Evolutionary conservation across 2,888 invertebrate genomes (phyloP).

Genomic region (Helleia helle): DNA sequence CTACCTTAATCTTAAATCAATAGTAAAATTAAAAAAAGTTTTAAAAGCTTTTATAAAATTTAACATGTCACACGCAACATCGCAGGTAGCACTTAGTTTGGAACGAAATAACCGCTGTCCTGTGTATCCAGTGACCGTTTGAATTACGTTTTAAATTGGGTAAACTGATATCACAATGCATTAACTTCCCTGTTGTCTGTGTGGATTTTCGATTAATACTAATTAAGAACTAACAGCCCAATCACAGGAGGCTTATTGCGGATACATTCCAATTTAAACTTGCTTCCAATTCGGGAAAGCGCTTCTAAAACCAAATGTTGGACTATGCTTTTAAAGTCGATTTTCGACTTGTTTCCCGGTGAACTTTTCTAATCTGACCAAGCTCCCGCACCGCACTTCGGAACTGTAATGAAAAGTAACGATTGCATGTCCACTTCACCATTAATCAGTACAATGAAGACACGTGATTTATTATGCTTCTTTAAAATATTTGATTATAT

Average conservation of each 20-base stretch:
- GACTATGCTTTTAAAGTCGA: conserved; percentile 67
- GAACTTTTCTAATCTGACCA: conserved; percentile 73
- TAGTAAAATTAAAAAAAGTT: too few species aligned
- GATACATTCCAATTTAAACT: conserved; percentile 74
- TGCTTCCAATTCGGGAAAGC: conserved; percentile 59
- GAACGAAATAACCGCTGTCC: too few species aligned
- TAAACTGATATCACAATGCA: conserved; percentile 32
- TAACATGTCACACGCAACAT: too few species aligned
- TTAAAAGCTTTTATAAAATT: too few species aligned
- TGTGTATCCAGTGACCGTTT: conserved; percentile 4
- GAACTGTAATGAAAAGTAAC: conserved; percentile 73
- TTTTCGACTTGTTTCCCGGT: conserved; percentile 61
- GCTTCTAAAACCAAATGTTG: conserved; percentile 70
- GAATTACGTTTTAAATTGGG: conserved; percentile 17
- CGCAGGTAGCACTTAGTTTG: too few species aligned
- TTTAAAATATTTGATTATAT: too few species aligned
- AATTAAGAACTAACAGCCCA: conserved; percentile 72
- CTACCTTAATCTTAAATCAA: too few species aligned
- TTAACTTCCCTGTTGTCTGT: conserved; percentile 33
- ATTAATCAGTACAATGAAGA: conserved; percentile 49
- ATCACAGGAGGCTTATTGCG: conserved; percentile 69
- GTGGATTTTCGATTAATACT: conserved; percentile 66
- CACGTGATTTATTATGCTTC: conserved; percentile 2
- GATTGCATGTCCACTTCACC: conserved; percentile 65
- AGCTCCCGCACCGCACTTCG: conserved; percentile 63